Base-by-base conservation (phyloP, 1,140 invertebrate species). In the Pseudomyrmex concolor region DNA sequence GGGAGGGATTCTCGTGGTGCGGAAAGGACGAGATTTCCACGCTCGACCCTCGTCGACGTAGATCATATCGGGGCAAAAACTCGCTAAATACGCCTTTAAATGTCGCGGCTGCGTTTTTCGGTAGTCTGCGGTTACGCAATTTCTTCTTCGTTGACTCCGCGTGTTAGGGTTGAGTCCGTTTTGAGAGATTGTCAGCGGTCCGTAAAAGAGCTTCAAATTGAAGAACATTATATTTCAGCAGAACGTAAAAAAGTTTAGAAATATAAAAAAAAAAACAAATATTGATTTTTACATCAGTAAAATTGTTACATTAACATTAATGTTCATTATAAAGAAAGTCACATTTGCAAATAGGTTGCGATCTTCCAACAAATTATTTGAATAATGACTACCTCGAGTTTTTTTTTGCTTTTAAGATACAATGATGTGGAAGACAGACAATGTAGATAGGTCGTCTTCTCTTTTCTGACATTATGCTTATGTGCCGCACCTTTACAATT, bases 81-180 rank as follows among this genome's bases (percentile, higher is more conserved):
- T 91, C 86, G 91, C 91, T 94, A 93, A 94, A 94, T 91, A 93
- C 91, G 80, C 91, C 86, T 86, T 93, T 93, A 92, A 34, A 91
- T 92, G 88, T 86, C 89, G 76, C 73, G 74, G 83, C 64, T 72
- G 87, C 84, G 77, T 84, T 60, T 84, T 83, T 86, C 83, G 85
- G 25, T 80, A 73, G 17, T 7, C 80, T 90, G 91, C 86, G 91
- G 92, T 93, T 90, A 86, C 86, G 89, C 91, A 90, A 92, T 90
- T 90, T 73, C 80, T 88, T 76, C 10, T 62, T n/a, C 60, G 3
- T 74, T 71, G 76, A 78, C 64, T 78, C 45, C 25, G 12, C 54
- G 50, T 57, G 51, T 59, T 60, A 48, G 54, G 45, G 55, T 59
- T 34, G 12, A 59, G 45, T 13, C 10, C 22, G 22, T 25, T 57